Evolutionary conservation across 2,888 invertebrate species (phyloP), one percentile per base, ranked within the genome.

Genomic region (Athrips mouffetella): DNA sequence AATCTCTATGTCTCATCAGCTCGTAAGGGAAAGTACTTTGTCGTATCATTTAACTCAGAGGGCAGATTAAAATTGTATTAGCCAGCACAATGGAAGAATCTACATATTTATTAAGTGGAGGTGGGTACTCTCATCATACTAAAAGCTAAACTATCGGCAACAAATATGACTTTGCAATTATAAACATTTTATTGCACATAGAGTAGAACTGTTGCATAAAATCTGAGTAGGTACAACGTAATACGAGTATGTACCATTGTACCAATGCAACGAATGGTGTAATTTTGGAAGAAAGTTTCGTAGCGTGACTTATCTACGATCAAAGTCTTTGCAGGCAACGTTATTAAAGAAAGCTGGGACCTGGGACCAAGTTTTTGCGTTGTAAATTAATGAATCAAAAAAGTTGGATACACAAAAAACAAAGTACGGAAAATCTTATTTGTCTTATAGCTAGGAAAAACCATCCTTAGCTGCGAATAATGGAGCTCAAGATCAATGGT

Each of bases 81-180:
- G 27, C 18, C 35, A 39, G 42, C 48, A 20, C 7, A 48, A 42
- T 48, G 48, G 48, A 16, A 20, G 25, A 11, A 45, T 42, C 30
- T 45, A 31, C 48, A 41, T 48, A 41, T 41, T 48, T 48, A 48
- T 41, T 46, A 29, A 27, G 31, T 18, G 31, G 23, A 3, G 33
- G 31, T 18, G 31, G 23, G 6, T 18, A 7, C n/a, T 10, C 13
- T 42, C 33, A 15, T 7, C 27, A 30, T 5, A 10, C 20, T 7
- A 20, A 11, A 21, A 25, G 4, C 4, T 7, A 3, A 45, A 29
- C 6, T 27, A 27, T 21, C 13, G 23, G 23, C 23, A 45, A 45
- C 27, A 45, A 33, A 13, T 31, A 30, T 8, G 2, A 25, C 15
- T 41, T 41, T 27, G 41, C 25, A 41, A 42, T n/a, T 18, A 21